Percentiles rank a stretch among this genome's conserved stretches.
These are phyloP conservation scores for Rhinopomastus cyanomelas DNA, from an alignment of 2,113 vertebrate species.

Conservation along the genomic window DNA sequence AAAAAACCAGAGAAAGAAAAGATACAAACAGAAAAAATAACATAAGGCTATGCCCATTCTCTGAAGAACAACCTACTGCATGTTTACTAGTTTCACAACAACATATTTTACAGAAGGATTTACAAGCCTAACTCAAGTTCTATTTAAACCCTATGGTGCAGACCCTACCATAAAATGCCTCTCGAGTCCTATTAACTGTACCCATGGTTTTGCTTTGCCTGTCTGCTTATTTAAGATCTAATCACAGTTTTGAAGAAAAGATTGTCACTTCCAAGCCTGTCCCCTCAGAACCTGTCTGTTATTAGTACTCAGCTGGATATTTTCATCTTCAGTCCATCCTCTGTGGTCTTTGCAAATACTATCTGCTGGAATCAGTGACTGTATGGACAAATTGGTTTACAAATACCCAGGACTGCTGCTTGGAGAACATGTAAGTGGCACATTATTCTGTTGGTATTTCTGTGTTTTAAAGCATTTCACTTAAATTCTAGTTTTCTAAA, in stretches of 20 bases:
- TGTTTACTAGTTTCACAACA: constrained; percentile 65
- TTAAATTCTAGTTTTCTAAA: constrained; percentile 15
- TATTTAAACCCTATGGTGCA: constrained; percentile 76
- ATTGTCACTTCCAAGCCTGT: constrained; percentile 69
- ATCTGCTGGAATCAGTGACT: constrained; percentile 48
- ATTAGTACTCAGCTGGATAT: constrained; percentile 69
- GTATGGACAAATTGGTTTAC: constrained; percentile 50
- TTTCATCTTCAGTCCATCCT: constrained; percentile 72
- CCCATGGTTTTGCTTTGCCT: constrained; percentile 84
- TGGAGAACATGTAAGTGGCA: constrained; percentile 17
- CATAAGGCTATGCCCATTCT: constrained; percentile 5
- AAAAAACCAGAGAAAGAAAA: not conserved
- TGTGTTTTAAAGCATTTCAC: not conserved
- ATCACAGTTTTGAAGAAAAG: constrained; percentile 67
- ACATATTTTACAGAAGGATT: constrained; percentile 74
- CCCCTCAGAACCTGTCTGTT: constrained; percentile 70
- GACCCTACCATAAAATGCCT: constrained; percentile 83
- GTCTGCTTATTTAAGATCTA: constrained; percentile 77
- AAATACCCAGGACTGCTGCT: constrained; percentile 46
- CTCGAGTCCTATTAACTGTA: constrained; percentile 82
- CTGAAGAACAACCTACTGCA: constrained; percentile 37
- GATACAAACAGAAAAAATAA: not conserved
- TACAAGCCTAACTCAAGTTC: constrained; percentile 73
- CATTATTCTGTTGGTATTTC: constrained; percentile 17
- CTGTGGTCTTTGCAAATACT: constrained; percentile 62